Conservation (phyloP, 2,888 invertebrate genomes). For the Conops quadrifasciatus region DNA sequence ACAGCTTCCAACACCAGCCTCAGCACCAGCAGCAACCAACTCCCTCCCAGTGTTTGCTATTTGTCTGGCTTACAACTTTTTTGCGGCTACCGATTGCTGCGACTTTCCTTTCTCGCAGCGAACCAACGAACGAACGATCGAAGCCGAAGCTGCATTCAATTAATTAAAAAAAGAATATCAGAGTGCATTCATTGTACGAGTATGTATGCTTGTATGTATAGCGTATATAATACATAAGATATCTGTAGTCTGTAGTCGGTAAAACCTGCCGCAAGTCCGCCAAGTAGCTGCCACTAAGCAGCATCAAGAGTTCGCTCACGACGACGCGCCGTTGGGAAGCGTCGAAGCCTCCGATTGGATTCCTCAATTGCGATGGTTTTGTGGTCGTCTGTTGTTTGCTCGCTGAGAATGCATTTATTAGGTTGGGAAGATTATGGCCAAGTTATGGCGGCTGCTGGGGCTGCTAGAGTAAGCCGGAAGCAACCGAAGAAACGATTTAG, state of each 20-base stretch:
- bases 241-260: not conserved
- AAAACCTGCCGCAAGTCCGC: not conserved
- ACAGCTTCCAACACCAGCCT: slow-evolving; percentile 22
- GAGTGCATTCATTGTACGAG: not conserved
- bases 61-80: slow-evolving; percentile 24
- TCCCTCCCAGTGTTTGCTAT: slow-evolving; percentile 19
- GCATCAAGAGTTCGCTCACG: slow-evolving; percentile 21
- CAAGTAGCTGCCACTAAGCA: not conserved
- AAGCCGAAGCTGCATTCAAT: slow-evolving; percentile 23
- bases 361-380: slow-evolving; percentile 14
- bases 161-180: slow-evolving; percentile 30
- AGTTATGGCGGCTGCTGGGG: slow-evolving; percentile 8
- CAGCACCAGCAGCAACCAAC: no score
- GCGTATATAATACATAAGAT: not conserved
- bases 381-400: not conserved
- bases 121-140: not conserved
- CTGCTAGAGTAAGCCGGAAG: slow-evolving; percentile 24
- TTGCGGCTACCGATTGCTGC: slow-evolving; percentile 7
- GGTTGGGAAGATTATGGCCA: slow-evolving; percentile 15
- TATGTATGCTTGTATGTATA: not conserved
- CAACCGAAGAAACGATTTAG: not conserved
- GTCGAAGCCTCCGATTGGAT: not conserved
- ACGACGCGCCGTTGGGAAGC: slow-evolving; percentile 15
- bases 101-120: slow-evolving; percentile 9
- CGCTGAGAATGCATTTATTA: slow-evolving; percentile 24